These are phyloP conservation scores for Malurus elegans DNA, from an alignment of 2,113 vertebrate genomes.

Conservation along the genomic window DNA sequence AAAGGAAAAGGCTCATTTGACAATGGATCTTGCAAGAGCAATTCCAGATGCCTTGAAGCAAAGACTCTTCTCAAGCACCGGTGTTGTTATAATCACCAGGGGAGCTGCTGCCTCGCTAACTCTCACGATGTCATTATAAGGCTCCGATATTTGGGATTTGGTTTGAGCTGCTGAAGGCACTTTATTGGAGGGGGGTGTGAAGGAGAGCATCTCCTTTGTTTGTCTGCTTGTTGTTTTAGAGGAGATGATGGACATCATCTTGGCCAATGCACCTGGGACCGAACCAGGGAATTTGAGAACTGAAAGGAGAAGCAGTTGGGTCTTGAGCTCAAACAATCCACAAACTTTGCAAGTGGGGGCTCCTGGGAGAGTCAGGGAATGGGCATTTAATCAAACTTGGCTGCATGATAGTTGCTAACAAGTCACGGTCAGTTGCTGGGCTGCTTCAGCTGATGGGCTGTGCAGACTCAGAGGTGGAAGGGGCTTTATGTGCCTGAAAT, in stretches of 20 bases:
- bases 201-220: constrained; percentile 60
- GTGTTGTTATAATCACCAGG: constrained; percentile 63
- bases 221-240: constrained; percentile 41
- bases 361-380: background rate
- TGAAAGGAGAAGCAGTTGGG: constrained; percentile 52
- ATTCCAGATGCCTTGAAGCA: constrained; percentile 62
- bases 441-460: background rate
- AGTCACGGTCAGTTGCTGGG: background rate
- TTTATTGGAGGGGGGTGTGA: constrained; percentile 25
- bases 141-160: constrained; percentile 18
- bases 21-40: constrained; percentile 67
- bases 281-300: constrained; percentile 61
- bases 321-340: constrained; percentile 31
- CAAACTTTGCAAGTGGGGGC: background rate
- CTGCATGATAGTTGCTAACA: background rate
- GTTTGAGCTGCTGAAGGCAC: constrained; percentile 56
- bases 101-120: constrained; percentile 46
- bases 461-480: background rate
- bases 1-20: constrained; percentile 63
- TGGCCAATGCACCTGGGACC: constrained; percentile 54
- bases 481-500: background rate
- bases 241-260: constrained; percentile 47
- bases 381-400: background rate
- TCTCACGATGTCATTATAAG: constrained; percentile 48
- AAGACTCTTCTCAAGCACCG: constrained; percentile 53